Evolutionary conservation across 1,140 invertebrate genomes (phyloP).

Genomic region (Drosophila sproati): DNA sequence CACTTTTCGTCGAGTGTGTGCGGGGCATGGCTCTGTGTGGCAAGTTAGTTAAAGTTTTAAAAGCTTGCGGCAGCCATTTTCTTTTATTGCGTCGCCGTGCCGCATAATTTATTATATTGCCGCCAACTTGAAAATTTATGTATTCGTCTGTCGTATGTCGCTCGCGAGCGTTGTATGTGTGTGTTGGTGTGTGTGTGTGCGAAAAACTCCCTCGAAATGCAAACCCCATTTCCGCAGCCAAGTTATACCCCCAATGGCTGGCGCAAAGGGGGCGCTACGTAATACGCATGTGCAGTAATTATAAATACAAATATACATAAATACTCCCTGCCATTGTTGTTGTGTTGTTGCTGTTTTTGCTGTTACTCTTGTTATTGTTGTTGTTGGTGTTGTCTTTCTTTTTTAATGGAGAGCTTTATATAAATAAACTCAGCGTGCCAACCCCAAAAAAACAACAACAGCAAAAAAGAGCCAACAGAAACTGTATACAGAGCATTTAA

Average conservation of each 20-base stretch:
- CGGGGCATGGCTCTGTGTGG: neutral
- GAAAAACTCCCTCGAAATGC: constrained; percentile 72
- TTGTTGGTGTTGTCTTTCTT: constrained; percentile 56
- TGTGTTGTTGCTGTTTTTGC: constrained; percentile 25
- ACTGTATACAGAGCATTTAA: constrained; percentile 32
- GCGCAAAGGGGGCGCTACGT: constrained; percentile 32
- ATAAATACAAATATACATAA: constrained; percentile 83
- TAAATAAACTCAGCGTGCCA: constrained; percentile 75
- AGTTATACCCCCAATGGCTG: neutral
- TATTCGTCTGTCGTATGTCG: constrained; percentile 52
- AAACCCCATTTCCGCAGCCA: neutral
- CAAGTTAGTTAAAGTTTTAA: constrained; percentile 46
- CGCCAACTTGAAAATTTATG: constrained; percentile 78
- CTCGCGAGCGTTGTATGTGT: neutral
- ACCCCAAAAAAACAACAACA: constrained; percentile 29
- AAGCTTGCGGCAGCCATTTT: constrained; percentile 68
- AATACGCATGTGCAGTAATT: constrained; percentile 83
- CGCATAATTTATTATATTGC: constrained; percentile 73
- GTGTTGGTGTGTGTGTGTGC: constrained; percentile 12
- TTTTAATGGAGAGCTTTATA: constrained; percentile 83
- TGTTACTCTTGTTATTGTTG: constrained; percentile 11
- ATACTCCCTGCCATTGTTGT: constrained; percentile 53
- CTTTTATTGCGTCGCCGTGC: constrained; percentile 55
- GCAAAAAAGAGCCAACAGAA: neutral
- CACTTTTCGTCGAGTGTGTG: too few relatives aligned